Percentiles rank a stretch among this genome's conserved stretches.
These are phyloP conservation scores for Sphenodon punctatus DNA, from an alignment of 2,797 vertebrate genomes.

Conservation along the genomic window DNA sequence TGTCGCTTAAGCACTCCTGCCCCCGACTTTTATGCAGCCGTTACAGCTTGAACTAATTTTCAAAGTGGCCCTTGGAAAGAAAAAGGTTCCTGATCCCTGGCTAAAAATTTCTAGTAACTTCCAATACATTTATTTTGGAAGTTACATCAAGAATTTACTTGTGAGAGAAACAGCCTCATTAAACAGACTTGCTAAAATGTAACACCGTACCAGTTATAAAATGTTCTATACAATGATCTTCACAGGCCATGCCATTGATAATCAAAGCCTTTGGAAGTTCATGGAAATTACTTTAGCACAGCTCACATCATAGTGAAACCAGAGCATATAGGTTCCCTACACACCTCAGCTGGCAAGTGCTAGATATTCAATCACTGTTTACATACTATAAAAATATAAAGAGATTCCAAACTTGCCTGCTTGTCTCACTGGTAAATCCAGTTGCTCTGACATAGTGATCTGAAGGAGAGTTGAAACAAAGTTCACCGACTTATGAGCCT, in stretches of 20 bases:
- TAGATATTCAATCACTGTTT: background rate
- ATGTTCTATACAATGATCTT: background rate
- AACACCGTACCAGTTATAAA: too few relatives aligned
- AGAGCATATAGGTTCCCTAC: background rate
- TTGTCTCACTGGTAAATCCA: constrained; percentile 97
- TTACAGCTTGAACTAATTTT: too few relatives aligned
- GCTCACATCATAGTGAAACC: background rate
- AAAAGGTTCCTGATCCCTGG: too few relatives aligned
- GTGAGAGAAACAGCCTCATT: background rate
- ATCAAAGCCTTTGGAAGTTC: background rate
- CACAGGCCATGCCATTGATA: background rate
- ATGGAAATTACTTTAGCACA: constrained; percentile 16
- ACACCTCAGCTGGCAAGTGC: background rate
- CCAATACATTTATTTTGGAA: background rate
- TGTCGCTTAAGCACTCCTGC: too few relatives aligned
- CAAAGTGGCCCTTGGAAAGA: too few relatives aligned
- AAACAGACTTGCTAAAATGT: too few relatives aligned
- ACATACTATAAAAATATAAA: constrained; percentile 10
- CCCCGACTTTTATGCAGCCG: too few relatives aligned
- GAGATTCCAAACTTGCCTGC: constrained; percentile 87
- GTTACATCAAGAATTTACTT: background rate
- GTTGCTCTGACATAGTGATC: constrained; percentile 97
- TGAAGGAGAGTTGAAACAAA: constrained; percentile 96
- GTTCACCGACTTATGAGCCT: constrained; percentile 95
- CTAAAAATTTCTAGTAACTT: too few relatives aligned